These are phyloP conservation scores for Corythornis leucogaster DNA, from an alignment of 2,797 vertebrate species.

Conservation along the genomic window DNA sequence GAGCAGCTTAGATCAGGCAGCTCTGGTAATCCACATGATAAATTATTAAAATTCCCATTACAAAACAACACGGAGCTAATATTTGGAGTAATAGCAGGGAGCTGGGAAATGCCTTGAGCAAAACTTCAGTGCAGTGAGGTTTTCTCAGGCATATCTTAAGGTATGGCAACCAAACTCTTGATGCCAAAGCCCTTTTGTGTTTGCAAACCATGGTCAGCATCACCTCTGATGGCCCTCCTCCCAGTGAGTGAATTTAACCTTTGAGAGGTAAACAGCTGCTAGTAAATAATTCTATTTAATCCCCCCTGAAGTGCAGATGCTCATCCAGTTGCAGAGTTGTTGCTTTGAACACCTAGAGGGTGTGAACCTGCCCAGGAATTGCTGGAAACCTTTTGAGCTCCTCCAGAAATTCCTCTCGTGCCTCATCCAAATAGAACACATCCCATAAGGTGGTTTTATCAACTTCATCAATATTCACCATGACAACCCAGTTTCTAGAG, in stretches of 20 bases:
- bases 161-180: not conserved
- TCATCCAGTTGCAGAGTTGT: not conserved
- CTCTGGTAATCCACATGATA: constrained; percentile 9
- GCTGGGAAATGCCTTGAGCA: not conserved
- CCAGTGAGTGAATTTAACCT: not conserved
- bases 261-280: not conserved
- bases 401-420: not conserved
- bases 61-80: not conserved
- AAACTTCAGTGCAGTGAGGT: not conserved
- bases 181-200: not conserved
- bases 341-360: constrained; percentile 48
- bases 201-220: not conserved
- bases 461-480: constrained; percentile 25
- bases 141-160: not conserved
- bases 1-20: not conserved
- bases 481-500: constrained; percentile 35
- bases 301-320: not conserved
- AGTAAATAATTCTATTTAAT: not conserved
- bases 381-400: not conserved
- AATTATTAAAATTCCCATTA: constrained; percentile 56
- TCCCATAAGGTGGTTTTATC: not conserved
- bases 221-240: not conserved
- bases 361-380: not conserved
- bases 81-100: not conserved
- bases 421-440: not conserved